Evolutionary conservation across 2,888 invertebrate species (phyloP), one percentile per base, ranked within the genome.

Genomic region (Conus canariensis): DNA sequence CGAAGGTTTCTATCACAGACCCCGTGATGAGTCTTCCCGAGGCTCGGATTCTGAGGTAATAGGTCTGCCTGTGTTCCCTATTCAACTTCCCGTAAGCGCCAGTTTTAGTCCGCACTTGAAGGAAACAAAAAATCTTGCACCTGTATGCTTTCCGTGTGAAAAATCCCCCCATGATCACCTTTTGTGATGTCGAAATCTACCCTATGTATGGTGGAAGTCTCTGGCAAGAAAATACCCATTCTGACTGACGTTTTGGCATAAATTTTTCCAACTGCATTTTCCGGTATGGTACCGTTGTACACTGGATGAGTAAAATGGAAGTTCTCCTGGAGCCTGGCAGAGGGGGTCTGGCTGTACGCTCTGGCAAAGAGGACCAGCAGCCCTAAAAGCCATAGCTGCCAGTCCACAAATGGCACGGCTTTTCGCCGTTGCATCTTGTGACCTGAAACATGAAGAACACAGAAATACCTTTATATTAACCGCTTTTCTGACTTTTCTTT

Each of bases 71-170:
- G 90, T 99, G 97, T 96, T 99, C 99, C 92, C 99, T 97, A 97
- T 99, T 99, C 91, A 99, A 97, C 93, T 99, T 98, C 94, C 98
- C 98, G 92, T 98, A 97, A 95, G 97, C 97, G 82, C 98, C 98
- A 91, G 99, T 98, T 95, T 98, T 97, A 92, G 98, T 99, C 94
- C 99, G 97, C 91, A 99, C 97, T 90, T 98, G 97, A 90, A 99
- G 97, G 96, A 99, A 99, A 96, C n/a, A 98, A 98, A 97, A 99
- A 99, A 97, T 99, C 99, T 80, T 99, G 99, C 89, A 99, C 98
- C 91, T 97, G 97, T 91, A 98, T 97, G 94, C 98, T 98, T 96
- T 99, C 99, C 16, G 98, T 98, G 96, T 98, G 98, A 97, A 99
- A 99, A 95, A 99, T 98, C 95, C 98, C 98, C 95, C 98, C 98